Evolutionary conservation across 1,140 invertebrate genomes (phyloP).

Genomic region (Plutomurus gul): DNA sequence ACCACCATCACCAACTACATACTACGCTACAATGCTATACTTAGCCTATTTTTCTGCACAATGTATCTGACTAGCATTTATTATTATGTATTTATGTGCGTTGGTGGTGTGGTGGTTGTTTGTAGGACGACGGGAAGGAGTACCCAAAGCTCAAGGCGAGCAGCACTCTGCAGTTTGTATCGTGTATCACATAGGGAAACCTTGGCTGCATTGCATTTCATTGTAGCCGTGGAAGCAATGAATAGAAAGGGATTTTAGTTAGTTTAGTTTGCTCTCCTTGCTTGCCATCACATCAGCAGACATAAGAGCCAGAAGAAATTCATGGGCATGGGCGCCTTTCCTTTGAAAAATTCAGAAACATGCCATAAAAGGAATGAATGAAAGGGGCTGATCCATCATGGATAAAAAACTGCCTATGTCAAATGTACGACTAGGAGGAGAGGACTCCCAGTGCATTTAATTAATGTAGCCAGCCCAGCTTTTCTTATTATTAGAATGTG

Average conservation of each 20-base stretch:
- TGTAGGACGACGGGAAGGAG: no score
- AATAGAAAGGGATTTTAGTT: background rate
- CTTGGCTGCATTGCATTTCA: no score
- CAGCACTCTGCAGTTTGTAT: no score
- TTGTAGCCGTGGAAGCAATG: background rate
- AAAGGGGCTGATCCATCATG: slow-evolving; percentile 35
- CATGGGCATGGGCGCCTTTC: background rate
- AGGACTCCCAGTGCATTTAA: slow-evolving; percentile 16
- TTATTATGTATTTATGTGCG: background rate
- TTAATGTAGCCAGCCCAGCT: background rate
- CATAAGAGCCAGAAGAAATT: background rate
- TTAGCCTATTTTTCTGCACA: background rate
- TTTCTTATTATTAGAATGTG: no score
- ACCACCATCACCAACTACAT: background rate
- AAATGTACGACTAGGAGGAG: background rate
- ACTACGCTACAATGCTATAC: background rate
- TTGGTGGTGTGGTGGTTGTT: no score
- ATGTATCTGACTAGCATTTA: no score
- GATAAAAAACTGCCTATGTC: slow-evolving; percentile 30
- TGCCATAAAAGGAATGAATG: slow-evolving; percentile 16
- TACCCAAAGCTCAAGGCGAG: no score
- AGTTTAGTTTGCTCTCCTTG: background rate
- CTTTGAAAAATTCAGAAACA: slow-evolving; percentile 10
- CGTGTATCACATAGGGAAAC: no score
- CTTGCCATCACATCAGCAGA: background rate